These are phyloP conservation scores for Calephelis virginiensis DNA, from an alignment of 1,140 invertebrate species.

Conservation along the genomic window DNA sequence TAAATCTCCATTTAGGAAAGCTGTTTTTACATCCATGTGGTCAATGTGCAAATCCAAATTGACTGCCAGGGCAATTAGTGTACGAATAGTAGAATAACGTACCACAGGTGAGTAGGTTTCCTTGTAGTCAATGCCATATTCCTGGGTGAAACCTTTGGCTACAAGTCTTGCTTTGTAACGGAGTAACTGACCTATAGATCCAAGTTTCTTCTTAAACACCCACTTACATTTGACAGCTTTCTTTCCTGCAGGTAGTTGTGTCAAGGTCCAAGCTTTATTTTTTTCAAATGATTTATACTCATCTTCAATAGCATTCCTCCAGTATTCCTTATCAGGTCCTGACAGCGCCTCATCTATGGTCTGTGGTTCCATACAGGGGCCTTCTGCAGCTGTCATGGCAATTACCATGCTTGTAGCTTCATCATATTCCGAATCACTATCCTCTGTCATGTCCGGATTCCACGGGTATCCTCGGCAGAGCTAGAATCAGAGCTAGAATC, in stretches of 20 bases:
- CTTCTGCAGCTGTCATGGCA: too few species aligned
- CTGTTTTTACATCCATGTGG: not conserved
- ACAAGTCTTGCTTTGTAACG: not conserved
- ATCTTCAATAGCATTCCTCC: not conserved
- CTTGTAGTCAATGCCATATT: not conserved
- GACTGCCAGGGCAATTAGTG: not conserved
- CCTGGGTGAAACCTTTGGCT: not conserved
- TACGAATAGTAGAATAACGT: not conserved
- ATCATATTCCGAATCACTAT: too few species aligned
- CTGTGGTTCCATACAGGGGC: not conserved
- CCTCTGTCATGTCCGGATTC: too few species aligned
- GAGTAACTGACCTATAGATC: not conserved
- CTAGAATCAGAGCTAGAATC: too few species aligned
- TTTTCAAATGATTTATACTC: not conserved
- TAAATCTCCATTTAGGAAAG: not conserved
- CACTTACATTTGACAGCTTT: not conserved
- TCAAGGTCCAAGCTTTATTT: not conserved
- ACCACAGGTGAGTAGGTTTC: constrained; percentile 3
- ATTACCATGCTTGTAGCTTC: too few species aligned
- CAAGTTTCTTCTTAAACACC: not conserved
- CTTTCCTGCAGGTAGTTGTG: not conserved
- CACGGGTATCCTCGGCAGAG: too few species aligned
- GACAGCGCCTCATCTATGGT: not conserved
- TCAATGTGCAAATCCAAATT: not conserved
- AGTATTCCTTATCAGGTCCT: not conserved